These are phyloP conservation scores for Python bivittatus DNA, from an alignment of 2,113 vertebrate genomes.

Conservation along the genomic window DNA sequence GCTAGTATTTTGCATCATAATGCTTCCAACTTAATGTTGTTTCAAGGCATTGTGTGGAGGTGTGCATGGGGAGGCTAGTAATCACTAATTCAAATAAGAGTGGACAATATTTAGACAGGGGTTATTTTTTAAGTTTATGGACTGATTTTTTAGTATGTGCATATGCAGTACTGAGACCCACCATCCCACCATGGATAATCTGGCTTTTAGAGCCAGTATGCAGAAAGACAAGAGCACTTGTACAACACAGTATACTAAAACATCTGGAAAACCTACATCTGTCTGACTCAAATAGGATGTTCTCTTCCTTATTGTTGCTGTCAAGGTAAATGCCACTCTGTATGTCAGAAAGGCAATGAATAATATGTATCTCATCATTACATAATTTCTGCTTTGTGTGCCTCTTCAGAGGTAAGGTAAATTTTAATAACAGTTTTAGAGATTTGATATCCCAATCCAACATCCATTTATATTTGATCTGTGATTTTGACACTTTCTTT, in stretches of 20 bases:
- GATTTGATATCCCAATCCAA: not conserved
- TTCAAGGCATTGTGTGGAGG: not conserved
- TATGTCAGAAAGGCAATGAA: not conserved
- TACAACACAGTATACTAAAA: not conserved
- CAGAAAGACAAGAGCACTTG: not conserved
- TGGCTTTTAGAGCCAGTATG: not conserved
- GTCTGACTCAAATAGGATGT: not conserved
- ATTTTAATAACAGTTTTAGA: not conserved
- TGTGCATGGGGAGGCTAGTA: not conserved
- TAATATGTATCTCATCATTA: not conserved
- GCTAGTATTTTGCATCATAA: not conserved
- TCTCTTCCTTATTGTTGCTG: not conserved
- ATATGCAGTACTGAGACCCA: not conserved
- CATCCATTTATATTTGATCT: not conserved
- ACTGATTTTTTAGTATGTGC: not conserved
- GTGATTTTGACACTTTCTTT: not conserved
- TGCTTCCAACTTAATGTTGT: not conserved
- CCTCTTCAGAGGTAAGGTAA: not conserved
- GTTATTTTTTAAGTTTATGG: not conserved
- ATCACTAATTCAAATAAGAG: not conserved
- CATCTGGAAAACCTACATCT: not conserved
- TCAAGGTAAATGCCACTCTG: not conserved
- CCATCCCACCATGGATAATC: not conserved
- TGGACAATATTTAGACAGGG: not conserved
- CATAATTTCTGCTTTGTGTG: not conserved